Evolutionary conservation across 2,888 invertebrate species (phyloP).

Genomic region (Eustalomyia histrio): DNA sequence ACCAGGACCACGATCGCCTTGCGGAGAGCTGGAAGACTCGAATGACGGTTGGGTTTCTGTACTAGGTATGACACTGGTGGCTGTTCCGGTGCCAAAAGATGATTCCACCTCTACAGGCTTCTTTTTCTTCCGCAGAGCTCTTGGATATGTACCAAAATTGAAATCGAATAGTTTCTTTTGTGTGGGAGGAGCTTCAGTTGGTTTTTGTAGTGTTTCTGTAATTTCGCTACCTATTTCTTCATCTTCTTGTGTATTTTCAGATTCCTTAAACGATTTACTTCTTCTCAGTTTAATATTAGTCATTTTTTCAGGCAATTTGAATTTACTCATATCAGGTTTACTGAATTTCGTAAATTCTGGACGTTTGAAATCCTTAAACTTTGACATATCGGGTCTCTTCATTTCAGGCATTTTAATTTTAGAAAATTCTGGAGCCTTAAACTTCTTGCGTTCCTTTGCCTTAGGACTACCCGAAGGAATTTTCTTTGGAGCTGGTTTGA

Average conservation of each 20-base stretch:
- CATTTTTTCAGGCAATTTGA: constrained; percentile 83
- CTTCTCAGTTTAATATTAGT: constrained; percentile 82
- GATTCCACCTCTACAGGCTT: constrained; percentile 69
- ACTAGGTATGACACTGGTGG: constrained; percentile 77
- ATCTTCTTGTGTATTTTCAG: constrained; percentile 67
- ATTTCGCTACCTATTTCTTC: constrained; percentile 78
- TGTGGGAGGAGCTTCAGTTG: constrained; percentile 81
- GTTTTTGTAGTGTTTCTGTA: constrained; percentile 80
- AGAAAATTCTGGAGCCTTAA: constrained; percentile 78
- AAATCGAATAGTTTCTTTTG: constrained; percentile 84
- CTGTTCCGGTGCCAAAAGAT: constrained; percentile 71
- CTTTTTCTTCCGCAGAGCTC: constrained; percentile 82
- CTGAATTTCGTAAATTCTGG: constrained; percentile 80
- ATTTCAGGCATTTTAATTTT: constrained; percentile 79
- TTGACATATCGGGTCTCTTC: constrained; percentile 81
- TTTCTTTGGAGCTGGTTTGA: constrained; percentile 80
- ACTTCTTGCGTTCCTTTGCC: constrained; percentile 76
- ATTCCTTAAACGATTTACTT: constrained; percentile 78
- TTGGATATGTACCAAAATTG: constrained; percentile 89
- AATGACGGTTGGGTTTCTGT: constrained; percentile 83
- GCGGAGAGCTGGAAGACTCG: constrained; percentile 84
- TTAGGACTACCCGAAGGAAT: constrained; percentile 76
- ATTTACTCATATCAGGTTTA: constrained; percentile 83
- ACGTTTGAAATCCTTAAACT: constrained; percentile 75
- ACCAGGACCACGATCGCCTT: constrained; percentile 81